Percentiles rank a stretch among this genome's conserved stretches.
Conservation (phyloP, 2,888 invertebrate genomes). For the Melieria crassipennis region DNA sequence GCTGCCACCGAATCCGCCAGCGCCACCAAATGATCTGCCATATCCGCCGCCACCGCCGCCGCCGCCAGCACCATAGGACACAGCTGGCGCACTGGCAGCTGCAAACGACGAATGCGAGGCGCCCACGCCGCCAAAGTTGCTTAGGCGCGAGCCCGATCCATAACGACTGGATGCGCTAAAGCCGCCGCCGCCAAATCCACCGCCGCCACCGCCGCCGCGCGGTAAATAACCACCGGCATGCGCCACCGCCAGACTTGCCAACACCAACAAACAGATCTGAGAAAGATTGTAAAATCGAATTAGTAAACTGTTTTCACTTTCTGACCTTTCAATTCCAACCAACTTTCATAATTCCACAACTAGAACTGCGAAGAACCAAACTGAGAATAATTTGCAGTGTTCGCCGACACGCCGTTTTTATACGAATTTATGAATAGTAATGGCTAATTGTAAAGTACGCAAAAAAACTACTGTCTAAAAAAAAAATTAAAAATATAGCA, state of each 20-base stretch:
- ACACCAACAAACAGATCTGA: not conserved
- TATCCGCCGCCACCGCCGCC: slow-evolving; percentile 32
- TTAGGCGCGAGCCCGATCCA: not conserved
- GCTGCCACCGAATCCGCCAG: slow-evolving; percentile 12
- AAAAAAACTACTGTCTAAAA: no score
- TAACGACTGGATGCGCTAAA: slow-evolving; percentile 7
- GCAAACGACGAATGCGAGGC: slow-evolving; percentile 30
- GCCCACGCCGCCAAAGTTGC: not conserved
- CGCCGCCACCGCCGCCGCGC: slow-evolving; percentile 23
- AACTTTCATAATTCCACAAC: no score
- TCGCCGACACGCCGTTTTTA: no score
- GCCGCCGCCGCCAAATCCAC: not conserved
- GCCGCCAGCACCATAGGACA: slow-evolving; percentile 24
- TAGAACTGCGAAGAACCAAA: no score
- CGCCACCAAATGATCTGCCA: slow-evolving; percentile 26
- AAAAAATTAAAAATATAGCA: no score
- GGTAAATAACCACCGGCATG: slow-evolving; percentile 37
- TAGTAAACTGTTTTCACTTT: no score
- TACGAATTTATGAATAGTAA: no score
- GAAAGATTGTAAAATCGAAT: no score
- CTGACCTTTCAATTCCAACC: no score
- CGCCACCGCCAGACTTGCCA: slow-evolving; percentile 15
- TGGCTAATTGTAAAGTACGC: no score
- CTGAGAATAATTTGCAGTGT: no score
- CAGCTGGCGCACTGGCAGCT: slow-evolving; percentile 36